Conservation (phyloP, 2,888 invertebrate genomes). For the Aleiodes testaceus region DNA sequence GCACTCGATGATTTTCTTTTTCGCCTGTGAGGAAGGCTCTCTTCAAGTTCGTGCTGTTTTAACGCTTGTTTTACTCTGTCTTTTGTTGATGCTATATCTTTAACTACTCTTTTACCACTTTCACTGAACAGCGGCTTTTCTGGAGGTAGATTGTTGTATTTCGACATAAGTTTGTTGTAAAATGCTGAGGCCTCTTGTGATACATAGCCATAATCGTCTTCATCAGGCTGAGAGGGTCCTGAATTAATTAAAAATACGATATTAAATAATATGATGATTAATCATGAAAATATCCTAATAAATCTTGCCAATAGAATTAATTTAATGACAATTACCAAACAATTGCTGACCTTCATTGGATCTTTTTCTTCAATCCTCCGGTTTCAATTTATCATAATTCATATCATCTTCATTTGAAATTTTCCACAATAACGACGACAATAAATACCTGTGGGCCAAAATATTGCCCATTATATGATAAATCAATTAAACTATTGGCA, state of each 20-base stretch:
- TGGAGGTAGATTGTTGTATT: constrained; percentile 83
- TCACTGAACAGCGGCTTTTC: constrained; percentile 80
- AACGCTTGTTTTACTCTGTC: constrained; percentile 86
- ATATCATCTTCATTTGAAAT: neutral
- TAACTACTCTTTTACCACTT: constrained; percentile 74
- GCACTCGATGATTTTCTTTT: constrained; percentile 72
- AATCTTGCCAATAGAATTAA: constrained; percentile 40
- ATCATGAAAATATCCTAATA: constrained; percentile 28
- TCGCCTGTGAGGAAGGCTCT: constrained; percentile 80
- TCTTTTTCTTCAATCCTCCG: neutral
- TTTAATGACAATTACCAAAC: neutral
- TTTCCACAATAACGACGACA: neutral
- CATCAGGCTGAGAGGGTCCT: constrained; percentile 86
- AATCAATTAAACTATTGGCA: constrained; percentile 29
- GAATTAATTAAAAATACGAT: neutral
- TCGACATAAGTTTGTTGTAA: constrained; percentile 89
- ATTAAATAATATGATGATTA: neutral
- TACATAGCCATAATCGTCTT: constrained; percentile 93
- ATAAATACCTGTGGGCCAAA: constrained; percentile 62
- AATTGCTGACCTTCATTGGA: neutral
- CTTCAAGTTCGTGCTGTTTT: constrained; percentile 81
- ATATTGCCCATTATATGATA: constrained; percentile 59
- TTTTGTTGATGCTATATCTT: constrained; percentile 74
- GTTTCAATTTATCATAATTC: neutral
- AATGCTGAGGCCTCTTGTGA: constrained; percentile 87